Percentiles rank a stretch among this genome's conserved stretches.
phyloP scores from a whole-genome alignment of 2,888 invertebrate species.

The Calephelis perditalis region DNA sequence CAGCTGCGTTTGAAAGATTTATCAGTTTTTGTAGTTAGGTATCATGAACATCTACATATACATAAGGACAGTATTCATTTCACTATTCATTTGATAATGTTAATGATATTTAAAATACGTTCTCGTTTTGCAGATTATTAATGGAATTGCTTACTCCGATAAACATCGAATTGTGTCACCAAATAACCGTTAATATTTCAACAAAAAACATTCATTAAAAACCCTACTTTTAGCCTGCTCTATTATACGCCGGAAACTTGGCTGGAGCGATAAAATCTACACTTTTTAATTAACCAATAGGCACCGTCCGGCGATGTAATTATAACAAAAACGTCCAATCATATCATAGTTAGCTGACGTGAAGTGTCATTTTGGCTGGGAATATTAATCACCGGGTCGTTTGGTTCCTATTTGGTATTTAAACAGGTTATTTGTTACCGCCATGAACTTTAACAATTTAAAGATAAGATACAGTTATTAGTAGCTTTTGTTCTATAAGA shows the following conservation, averaged over 20 bases:
- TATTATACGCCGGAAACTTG: constrained; percentile 59
- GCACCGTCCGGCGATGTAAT: constrained; percentile 60
- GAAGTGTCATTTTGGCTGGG: constrained; percentile 52
- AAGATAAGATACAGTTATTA: no score
- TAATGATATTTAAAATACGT: no score
- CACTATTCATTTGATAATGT: no score
- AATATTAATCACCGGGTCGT: constrained; percentile 61
- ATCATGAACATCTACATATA: no score
- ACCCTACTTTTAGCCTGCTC: constrained; percentile 39
- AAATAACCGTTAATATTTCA: constrained; percentile 28
- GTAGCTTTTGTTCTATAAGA: no score
- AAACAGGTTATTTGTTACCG: constrained; percentile 15
- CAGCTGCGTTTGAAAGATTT: no score
- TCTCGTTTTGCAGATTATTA: background rate
- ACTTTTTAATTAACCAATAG: constrained; percentile 66
- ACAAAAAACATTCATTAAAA: constrained; percentile 42
- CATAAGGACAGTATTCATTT: no score
- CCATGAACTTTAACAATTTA: no score
- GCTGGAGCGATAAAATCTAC: constrained; percentile 64
- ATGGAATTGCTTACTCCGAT: background rate
- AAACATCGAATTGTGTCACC: background rate
- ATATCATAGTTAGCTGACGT: constrained; percentile 62
- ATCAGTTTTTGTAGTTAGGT: no score
- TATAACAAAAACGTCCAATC: constrained; percentile 73
- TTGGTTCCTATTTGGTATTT: constrained; percentile 36